Evolutionary conservation across 2,888 invertebrate species (phyloP), one percentile per base, ranked within the genome.

Genomic region (Hydroisotoma schaefferi): DNA sequence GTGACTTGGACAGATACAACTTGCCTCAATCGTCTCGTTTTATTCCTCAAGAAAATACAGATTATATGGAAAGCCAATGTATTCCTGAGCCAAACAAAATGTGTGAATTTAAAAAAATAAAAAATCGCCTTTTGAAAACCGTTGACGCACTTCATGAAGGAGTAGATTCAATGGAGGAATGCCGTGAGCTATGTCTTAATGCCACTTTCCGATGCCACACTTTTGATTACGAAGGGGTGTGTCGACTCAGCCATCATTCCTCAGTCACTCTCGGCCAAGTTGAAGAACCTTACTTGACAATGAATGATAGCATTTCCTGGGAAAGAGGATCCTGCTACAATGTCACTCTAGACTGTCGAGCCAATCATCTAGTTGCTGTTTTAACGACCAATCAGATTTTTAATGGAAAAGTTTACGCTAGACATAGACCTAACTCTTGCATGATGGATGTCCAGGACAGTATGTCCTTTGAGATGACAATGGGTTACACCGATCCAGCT

Each of bases 371-470:
- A 77, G 71, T 77, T 20, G 79, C 79, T 12, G 74, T 74, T 15
- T 75, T 80, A 20, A 70, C 74, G 29, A 78, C 79, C 29, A 78
- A 77, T 65, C 75, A 77, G 65, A 69, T 78, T 28, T 80, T 80
- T 73, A 77, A 77, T 70, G 80, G 79, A 8, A 79, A 79, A 68
- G 76, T 80, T 15, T 80, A 80, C 72, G 76, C 78, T 47, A 76
- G 78, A 58, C 75, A 75, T 40, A 71, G 76, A n/a, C 79, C 80
- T 37, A 78, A 77, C 64, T 75, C 77, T 1, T 80, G 80, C 61
- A 76, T 78, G 25, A 73, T 75, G 8, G 78, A 79, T 64, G 76
- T 80, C 29, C 72, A 73, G 28, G 76, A 77, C 65, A 73, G 74
- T 57, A 73, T 77, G 49, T 76, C 75, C 29, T 79, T 80, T 61